Evolutionary conservation across 1,140 invertebrate species (phyloP).

Genomic region (Drosophila virilis): DNA sequence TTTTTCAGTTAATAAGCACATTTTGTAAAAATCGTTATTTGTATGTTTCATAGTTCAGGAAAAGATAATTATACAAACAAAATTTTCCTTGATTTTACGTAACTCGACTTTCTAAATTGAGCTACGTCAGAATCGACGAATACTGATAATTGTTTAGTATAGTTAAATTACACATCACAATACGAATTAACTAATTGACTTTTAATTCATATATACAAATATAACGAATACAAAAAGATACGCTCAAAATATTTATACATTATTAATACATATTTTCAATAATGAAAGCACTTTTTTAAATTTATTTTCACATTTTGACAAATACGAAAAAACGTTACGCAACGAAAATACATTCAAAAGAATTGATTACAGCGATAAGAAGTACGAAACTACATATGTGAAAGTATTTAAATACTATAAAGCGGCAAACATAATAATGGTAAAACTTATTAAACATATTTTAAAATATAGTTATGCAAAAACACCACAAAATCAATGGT

Average conservation of each 20-base stretch:
- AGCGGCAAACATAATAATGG: slow-evolving; percentile 25
- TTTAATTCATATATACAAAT: slow-evolving; percentile 26
- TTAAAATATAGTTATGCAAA: slow-evolving; percentile 32
- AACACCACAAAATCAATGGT: slow-evolving; percentile 32
- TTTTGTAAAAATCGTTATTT: slow-evolving; percentile 24
- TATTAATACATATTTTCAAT: slow-evolving; percentile 16
- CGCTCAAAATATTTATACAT: slow-evolving; percentile 54
- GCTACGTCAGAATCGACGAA: not conserved
- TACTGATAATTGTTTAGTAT: slow-evolving; percentile 9
- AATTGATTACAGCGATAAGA: slow-evolving; percentile 40
- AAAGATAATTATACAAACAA: not conserved
- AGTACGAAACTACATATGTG: slow-evolving; percentile 40
- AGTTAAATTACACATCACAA: slow-evolving; percentile 9
- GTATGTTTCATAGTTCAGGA: slow-evolving; percentile 7
- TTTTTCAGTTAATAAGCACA: slow-evolving; percentile 9
- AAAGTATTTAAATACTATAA: slow-evolving; percentile 46
- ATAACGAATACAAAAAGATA: slow-evolving; percentile 16
- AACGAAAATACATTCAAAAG: slow-evolving; percentile 31
- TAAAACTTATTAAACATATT: slow-evolving; percentile 21
- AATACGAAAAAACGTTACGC: slow-evolving; percentile 38
- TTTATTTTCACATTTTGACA: slow-evolving; percentile 1
- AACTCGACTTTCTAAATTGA: not conserved
- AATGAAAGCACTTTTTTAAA: slow-evolving; percentile 26
- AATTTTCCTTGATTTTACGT: slow-evolving; percentile 10
- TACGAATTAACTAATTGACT: slow-evolving; percentile 16